phyloP scores from a whole-genome alignment of 2,888 invertebrate genomes.

The Bhutanitis thaidina region DNA sequence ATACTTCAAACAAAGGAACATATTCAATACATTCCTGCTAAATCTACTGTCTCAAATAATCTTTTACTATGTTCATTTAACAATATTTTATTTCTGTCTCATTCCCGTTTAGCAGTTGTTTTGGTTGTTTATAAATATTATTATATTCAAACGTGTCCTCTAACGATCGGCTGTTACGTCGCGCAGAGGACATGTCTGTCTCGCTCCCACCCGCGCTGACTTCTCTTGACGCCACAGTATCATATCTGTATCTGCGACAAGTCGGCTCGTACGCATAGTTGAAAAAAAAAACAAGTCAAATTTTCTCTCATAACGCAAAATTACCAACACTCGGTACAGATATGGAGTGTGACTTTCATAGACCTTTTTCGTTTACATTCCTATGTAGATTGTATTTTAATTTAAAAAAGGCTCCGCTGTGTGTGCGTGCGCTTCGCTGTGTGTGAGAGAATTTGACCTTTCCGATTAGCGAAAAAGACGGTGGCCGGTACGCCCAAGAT shows the following conservation, averaged over 20 bases:
- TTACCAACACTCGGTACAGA: slow-evolving; percentile 60
- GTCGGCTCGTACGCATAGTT: slow-evolving; percentile 50
- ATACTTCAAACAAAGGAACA: background rate
- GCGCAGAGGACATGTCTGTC: slow-evolving; percentile 51
- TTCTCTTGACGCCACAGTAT: slow-evolving; percentile 58
- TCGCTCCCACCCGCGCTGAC: slow-evolving; percentile 34
- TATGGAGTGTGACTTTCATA: slow-evolving; percentile 66
- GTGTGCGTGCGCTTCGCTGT: background rate
- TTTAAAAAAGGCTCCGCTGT: background rate
- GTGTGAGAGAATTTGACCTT: slow-evolving; percentile 66
- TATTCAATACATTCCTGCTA: background rate
- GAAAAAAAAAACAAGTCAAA: slow-evolving; percentile 52
- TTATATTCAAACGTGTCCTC: slow-evolving; percentile 49
- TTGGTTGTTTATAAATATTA: background rate
- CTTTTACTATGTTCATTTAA: background rate
- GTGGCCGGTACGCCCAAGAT: slow-evolving; percentile 87
- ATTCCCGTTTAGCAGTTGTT: background rate
- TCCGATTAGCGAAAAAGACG: slow-evolving; percentile 65
- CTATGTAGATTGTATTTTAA: slow-evolving; percentile 24
- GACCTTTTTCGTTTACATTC: slow-evolving; percentile 38
- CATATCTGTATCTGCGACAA: slow-evolving; percentile 72
- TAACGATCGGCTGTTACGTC: slow-evolving; percentile 23
- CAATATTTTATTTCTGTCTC: background rate
- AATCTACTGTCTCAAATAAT: background rate
- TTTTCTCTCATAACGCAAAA: slow-evolving; percentile 51